These are phyloP conservation scores for Muraenolepis orangiensis DNA, from an alignment of 2,797 vertebrate species.

Conservation along the genomic window DNA sequence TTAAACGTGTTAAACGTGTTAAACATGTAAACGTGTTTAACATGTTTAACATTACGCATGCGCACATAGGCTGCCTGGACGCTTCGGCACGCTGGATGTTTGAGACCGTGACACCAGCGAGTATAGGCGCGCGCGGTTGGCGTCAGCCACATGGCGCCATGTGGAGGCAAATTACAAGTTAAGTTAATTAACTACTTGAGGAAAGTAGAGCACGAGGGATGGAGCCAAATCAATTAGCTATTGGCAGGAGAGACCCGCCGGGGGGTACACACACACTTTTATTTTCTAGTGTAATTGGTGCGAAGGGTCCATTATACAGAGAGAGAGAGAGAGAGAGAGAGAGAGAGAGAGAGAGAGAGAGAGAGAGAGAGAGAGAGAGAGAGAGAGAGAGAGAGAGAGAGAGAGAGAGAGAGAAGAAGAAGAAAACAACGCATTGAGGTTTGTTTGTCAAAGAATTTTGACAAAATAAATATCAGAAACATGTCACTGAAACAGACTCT, in stretches of 20 bases:
- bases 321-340: not conserved
- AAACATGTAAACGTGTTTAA: too few relatives aligned
- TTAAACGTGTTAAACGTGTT: too few relatives aligned
- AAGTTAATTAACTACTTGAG: constrained; percentile 71
- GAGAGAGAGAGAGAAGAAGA: not conserved
- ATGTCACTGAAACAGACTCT: not conserved
- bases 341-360: too few relatives aligned
- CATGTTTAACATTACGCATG: too few relatives aligned
- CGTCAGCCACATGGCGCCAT: constrained; percentile 15
- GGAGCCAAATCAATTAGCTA: constrained; percentile 73
- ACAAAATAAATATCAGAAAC: not conserved
- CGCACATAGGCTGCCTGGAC: too few relatives aligned
- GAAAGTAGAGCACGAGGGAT: constrained; percentile 61
- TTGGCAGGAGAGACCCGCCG: constrained; percentile 60
- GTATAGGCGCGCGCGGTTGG: not conserved
- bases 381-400: too few relatives aligned
- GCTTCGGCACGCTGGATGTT: too few relatives aligned
- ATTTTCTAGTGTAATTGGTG: not conserved
- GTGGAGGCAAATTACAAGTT: constrained; percentile 65
- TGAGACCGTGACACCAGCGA: too few relatives aligned
- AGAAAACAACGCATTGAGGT: too few relatives aligned
- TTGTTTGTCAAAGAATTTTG: not conserved
- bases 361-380: too few relatives aligned
- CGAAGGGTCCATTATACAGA: not conserved
- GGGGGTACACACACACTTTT: constrained; percentile 14